Evolutionary conservation across 2,113 vertebrate genomes (phyloP).

Genomic region (Varanus komodoensis): DNA sequence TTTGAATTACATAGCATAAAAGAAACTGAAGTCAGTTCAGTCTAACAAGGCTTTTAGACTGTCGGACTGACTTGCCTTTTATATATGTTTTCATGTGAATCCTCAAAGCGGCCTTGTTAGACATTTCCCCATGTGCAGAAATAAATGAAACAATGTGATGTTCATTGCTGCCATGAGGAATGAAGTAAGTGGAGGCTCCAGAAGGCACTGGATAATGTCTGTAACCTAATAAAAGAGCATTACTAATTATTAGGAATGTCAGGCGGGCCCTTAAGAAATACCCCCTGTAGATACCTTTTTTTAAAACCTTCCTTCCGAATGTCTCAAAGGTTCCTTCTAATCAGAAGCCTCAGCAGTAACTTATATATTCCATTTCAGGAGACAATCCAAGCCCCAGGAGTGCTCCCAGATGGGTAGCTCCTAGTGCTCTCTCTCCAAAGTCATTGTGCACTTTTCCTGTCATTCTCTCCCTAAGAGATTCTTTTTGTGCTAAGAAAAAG

Average conservation of each 20-base stretch:
- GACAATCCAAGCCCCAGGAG: too few species aligned
- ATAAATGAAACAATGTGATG: constrained; percentile 31
- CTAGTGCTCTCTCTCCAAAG: too few species aligned
- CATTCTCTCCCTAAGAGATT: too few species aligned
- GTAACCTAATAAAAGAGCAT: constrained; percentile 46
- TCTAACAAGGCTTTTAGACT: constrained; percentile 18
- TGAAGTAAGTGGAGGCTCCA: constrained; percentile 24
- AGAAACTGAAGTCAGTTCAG: neutral
- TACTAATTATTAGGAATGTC: constrained; percentile 37
- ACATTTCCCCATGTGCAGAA: constrained; percentile 8
- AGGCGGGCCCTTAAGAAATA: constrained; percentile 17
- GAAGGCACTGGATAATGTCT: constrained; percentile 16
- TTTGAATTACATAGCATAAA: neutral
- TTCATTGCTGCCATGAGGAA: constrained; percentile 28
- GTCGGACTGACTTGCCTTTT: neutral
- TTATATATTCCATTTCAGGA: neutral
- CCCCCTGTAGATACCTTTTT: neutral
- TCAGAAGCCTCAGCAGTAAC: neutral
- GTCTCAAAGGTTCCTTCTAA: constrained; percentile 38
- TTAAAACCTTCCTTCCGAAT: neutral
- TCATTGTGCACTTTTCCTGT: too few species aligned
- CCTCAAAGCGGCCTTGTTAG: constrained; percentile 11
- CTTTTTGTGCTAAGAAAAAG: too few species aligned
- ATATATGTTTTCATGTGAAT: neutral
- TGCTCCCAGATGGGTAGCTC: too few species aligned